These are phyloP conservation scores for Hyaena hyaena DNA, from an alignment of 2,113 vertebrate species.

Conservation along the genomic window DNA sequence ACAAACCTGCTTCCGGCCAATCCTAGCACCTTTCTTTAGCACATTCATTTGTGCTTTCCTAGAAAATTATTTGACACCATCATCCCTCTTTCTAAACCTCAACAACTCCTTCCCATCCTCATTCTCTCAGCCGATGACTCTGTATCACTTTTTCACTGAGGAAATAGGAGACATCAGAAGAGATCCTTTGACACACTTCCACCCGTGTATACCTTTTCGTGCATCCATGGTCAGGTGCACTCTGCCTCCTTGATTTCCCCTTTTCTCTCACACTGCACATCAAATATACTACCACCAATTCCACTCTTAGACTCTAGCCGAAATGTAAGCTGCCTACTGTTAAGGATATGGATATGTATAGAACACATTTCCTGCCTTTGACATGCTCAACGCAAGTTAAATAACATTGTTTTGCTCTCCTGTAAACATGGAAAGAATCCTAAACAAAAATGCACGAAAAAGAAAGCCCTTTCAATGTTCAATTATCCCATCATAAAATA, in stretches of 20 bases:
- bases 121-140: background rate
- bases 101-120: background rate
- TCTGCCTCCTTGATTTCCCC: background rate
- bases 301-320: background rate
- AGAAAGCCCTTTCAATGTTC: slow-evolving; percentile 18
- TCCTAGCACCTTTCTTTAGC: background rate
- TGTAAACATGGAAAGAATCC: background rate
- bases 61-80: background rate
- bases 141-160: background rate
- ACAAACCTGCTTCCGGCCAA: background rate
- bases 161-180: background rate
- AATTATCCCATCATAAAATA: background rate
- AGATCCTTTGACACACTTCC: background rate
- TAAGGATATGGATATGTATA: background rate
- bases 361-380: background rate
- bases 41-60: background rate
- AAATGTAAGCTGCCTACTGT: background rate
- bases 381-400: background rate
- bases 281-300: background rate
- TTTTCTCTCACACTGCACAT: background rate
- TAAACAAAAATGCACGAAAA: background rate
- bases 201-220: background rate
- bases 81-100: background rate
- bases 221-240: background rate
- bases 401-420: background rate